These are phyloP conservation scores for Cydia strobilella DNA, from an alignment of 1,140 invertebrate genomes.

Conservation along the genomic window DNA sequence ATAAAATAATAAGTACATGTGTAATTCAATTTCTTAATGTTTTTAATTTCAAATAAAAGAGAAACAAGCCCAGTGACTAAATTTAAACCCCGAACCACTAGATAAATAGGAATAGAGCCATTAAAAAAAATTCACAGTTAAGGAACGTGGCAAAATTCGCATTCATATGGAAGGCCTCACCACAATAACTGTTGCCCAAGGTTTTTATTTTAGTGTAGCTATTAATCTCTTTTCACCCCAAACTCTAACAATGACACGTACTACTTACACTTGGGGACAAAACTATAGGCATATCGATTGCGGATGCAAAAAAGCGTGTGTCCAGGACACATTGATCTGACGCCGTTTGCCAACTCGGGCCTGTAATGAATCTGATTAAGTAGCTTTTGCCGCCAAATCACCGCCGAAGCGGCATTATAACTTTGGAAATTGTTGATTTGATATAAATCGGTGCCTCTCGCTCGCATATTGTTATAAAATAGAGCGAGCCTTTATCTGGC, in stretches of 20 bases:
- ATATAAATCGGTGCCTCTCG: neutral
- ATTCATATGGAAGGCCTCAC: too few relatives aligned
- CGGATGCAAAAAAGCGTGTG: conserved; percentile 37
- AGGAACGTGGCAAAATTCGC: too few relatives aligned
- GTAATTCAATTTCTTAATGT: too few relatives aligned
- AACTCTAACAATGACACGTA: conserved; percentile 2
- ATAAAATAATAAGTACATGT: too few relatives aligned
- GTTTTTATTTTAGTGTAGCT: neutral
- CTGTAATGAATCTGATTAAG: conserved; percentile 66
- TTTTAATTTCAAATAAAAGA: too few relatives aligned
- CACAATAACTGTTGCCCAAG: too few relatives aligned
- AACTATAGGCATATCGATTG: conserved; percentile 44
- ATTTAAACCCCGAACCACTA: too few relatives aligned
- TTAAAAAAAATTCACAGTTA: too few relatives aligned
- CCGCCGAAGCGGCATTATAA: neutral
- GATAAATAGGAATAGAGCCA: too few relatives aligned
- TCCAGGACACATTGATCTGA: conserved; percentile 41
- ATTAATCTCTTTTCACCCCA: neutral
- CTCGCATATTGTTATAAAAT: neutral
- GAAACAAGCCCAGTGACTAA: too few relatives aligned
- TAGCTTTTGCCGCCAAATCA: conserved; percentile 40
- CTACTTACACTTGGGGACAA: conserved; percentile 38
- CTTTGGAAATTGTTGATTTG: neutral
- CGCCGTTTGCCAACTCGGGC: conserved; percentile 48
- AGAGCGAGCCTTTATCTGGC: too few relatives aligned